Base-by-base conservation (phyloP, 2,797 vertebrate genomes). In the Chaetodon trifasciatus region DNA sequence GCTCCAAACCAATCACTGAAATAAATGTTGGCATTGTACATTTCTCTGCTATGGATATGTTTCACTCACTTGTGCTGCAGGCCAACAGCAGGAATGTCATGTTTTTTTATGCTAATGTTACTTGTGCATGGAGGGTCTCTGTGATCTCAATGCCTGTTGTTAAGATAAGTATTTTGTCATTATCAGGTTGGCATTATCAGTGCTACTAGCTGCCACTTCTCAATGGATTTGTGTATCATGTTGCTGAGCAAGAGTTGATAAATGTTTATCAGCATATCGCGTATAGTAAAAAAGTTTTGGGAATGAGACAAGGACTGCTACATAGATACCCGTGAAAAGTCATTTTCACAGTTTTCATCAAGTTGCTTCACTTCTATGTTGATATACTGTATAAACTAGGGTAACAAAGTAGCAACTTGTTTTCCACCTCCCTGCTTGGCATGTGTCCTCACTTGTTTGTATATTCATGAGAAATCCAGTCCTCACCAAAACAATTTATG, bases 381-480 rank as follows among this genome's bases (percentile, higher is more conserved):
- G 4, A 32, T n/a, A 4, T 28, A 6, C 24, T 57, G 12, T 24
- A 24, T 6, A 47, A 49, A 13, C 39, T 21, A 15, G 35, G 1
- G 5, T 60, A 4, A 62, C 13, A 39, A 5, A 11, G 12, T 17
- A 46, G 13, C 9, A 52, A 23, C 0, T 0, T 50, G 23, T 42
- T 57, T 70, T 24, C 42, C n/a, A 3, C 15, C 42, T 0, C 39
- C 21, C 47, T 61, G 55, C 40, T 58, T 16, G 50, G 19, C 39
- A 39, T 4, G 0, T n/a, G 61, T 66, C 5, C 47, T 39, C 1
- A 3, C 13, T 2, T 32, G 24, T 57, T 66, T 74, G 66, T 50
- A 24, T 28, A 46, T 57, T 67, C 23, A 39, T 46, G 46, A 35
- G 60, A 69, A 67, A 75, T 50, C 24, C 61, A 70, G 56, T 66